Percentiles rank a stretch among this genome's conserved stretches.
phyloP scores from a whole-genome alignment of 2,113 vertebrate species.

The Macaca mulatta region DNA sequence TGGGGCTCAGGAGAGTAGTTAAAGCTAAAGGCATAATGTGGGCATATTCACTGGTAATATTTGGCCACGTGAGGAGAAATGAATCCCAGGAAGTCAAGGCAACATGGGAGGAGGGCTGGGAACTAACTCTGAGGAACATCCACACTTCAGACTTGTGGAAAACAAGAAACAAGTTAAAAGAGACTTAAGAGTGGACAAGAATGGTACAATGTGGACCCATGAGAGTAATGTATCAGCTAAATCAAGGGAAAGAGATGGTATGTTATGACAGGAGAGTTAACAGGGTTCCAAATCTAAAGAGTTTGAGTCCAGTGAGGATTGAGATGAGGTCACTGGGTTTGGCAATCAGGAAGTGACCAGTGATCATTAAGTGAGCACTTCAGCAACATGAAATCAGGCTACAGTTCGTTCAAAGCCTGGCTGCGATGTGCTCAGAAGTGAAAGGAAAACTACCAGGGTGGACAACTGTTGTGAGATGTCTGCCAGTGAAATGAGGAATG shows the following conservation, averaged over 20 bases:
- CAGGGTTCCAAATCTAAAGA: not conserved
- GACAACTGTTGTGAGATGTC: not conserved
- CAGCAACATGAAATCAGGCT: not conserved
- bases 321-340: not conserved
- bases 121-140: not conserved
- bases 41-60: not conserved
- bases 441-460: not conserved
- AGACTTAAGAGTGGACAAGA: not conserved
- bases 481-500: not conserved
- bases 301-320: not conserved
- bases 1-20: not conserved
- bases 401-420: not conserved
- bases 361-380: not conserved
- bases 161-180: not conserved
- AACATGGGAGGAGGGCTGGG: not conserved
- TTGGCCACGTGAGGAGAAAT: not conserved
- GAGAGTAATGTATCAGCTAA: not conserved
- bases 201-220: not conserved
- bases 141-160: not conserved
- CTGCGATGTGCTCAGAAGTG: not conserved
- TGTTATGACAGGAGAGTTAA: not conserved
- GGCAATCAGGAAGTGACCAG: not conserved
- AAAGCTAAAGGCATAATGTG: not conserved
- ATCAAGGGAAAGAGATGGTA: not conserved
- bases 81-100: not conserved